Percentiles rank a stretch among this genome's conserved stretches.
Evolutionary conservation across 2,888 invertebrate genomes (phyloP).

Genomic region (Dasypolia templi): DNA sequence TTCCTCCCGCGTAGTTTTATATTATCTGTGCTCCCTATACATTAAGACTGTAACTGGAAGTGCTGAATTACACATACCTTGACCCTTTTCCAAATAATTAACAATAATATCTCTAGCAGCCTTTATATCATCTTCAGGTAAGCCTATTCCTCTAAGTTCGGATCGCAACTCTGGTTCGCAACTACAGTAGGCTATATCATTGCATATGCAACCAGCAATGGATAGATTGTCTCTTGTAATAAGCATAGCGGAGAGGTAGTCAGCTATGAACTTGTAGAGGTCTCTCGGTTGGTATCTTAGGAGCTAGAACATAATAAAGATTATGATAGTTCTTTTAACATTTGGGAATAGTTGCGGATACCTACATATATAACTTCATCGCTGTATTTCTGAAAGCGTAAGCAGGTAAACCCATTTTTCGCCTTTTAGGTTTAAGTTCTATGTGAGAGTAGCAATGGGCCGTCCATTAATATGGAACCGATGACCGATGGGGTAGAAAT

Average conservation of each 20-base stretch:
- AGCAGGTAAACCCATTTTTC: neutral
- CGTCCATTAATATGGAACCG: neutral
- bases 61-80: slow-evolving; percentile 63
- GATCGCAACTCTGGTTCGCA: slow-evolving; percentile 73
- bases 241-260: slow-evolving; percentile 92
- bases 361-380: neutral
- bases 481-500: neutral
- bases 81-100: slow-evolving; percentile 69
- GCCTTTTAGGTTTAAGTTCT: neutral
- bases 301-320: slow-evolving; percentile 81
- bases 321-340: neutral
- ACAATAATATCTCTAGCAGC: slow-evolving; percentile 71
- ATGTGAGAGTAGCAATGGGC: neutral
- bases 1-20: too few relatives aligned
- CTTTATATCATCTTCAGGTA: slow-evolving; percentile 69
- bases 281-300: slow-evolving; percentile 92
- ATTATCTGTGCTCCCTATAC: too few relatives aligned
- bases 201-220: slow-evolving; percentile 76
- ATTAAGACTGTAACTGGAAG: neutral
- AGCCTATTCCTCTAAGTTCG: slow-evolving; percentile 73
- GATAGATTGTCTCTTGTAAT: slow-evolving; percentile 91
- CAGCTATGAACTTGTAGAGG: slow-evolving; percentile 92
- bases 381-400: neutral
- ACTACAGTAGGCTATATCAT: slow-evolving; percentile 67
- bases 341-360: neutral